These are phyloP conservation scores for Sesamia nonagrioides DNA, from an alignment of 1,140 invertebrate species.

Conservation along the genomic window DNA sequence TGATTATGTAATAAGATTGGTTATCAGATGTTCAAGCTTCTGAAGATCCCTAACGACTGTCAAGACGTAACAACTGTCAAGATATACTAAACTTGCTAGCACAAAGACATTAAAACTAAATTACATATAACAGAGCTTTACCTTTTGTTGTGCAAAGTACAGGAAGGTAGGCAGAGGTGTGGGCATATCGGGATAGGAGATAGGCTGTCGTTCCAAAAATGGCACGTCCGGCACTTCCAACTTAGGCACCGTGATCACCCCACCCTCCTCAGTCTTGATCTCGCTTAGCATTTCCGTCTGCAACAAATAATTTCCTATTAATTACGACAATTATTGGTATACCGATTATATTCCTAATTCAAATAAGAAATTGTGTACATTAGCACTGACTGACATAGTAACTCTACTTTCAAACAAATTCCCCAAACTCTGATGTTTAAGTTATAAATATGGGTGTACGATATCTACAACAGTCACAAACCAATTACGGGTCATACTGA, in stretches of 20 bases:
- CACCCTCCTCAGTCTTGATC: slow-evolving; percentile 80
- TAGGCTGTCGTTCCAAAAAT: slow-evolving; percentile 68
- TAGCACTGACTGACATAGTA: no score
- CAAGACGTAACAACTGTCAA: neutral
- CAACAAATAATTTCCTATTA: neutral
- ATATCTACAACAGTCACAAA: no score
- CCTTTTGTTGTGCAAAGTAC: slow-evolving; percentile 74
- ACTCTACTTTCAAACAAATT: no score
- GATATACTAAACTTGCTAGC: neutral
- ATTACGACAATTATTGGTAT: no score
- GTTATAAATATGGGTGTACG: no score
- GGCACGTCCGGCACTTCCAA: slow-evolving; percentile 58
- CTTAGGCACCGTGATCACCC: slow-evolving; percentile 61
- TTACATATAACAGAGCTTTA: slow-evolving; percentile 44
- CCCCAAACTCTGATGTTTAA: no score
- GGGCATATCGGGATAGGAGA: slow-evolving; percentile 52
- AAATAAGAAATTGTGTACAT: no score
- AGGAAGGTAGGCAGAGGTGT: slow-evolving; percentile 72
- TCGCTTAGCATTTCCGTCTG: slow-evolving; percentile 76
- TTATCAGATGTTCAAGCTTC: no score
- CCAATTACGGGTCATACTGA: no score
- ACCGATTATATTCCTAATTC: no score
- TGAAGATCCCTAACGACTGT: no score
- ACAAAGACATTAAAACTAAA: neutral
- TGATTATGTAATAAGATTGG: no score